Evolutionary conservation across 2,113 vertebrate species (phyloP).

Genomic region (Halichoerus grypus): DNA sequence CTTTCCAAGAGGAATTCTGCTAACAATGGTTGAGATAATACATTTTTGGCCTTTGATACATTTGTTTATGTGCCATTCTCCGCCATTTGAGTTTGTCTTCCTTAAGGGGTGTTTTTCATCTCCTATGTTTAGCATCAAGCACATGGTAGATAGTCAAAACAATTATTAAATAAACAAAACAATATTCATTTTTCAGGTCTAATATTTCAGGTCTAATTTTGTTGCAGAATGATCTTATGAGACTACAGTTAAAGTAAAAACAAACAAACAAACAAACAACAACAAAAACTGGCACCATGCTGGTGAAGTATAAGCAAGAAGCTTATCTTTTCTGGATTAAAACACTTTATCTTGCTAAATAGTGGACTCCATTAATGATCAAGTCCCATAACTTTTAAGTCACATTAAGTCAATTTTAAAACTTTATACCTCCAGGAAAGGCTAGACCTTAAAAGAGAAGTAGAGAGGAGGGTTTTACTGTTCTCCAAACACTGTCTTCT

Average conservation of each 20-base stretch:
- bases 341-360: background rate
- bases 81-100: background rate
- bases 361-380: background rate
- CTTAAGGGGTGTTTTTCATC: background rate
- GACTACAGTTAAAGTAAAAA: background rate
- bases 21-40: background rate
- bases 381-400: background rate
- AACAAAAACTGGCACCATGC: background rate
- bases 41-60: background rate
- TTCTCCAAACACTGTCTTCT: background rate
- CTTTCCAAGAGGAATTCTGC: background rate
- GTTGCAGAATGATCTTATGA: background rate
- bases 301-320: background rate
- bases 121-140: background rate
- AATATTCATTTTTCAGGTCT: background rate
- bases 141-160: background rate
- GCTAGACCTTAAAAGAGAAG: background rate
- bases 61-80: background rate
- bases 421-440: background rate
- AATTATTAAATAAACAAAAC: background rate
- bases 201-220: background rate
- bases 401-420: background rate
- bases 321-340: background rate
- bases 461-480: background rate
- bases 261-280: background rate